Evolutionary conservation across 2,888 invertebrate genomes (phyloP), one percentile per base, ranked within the genome.

Genomic region (Nomada goodeniana): DNA sequence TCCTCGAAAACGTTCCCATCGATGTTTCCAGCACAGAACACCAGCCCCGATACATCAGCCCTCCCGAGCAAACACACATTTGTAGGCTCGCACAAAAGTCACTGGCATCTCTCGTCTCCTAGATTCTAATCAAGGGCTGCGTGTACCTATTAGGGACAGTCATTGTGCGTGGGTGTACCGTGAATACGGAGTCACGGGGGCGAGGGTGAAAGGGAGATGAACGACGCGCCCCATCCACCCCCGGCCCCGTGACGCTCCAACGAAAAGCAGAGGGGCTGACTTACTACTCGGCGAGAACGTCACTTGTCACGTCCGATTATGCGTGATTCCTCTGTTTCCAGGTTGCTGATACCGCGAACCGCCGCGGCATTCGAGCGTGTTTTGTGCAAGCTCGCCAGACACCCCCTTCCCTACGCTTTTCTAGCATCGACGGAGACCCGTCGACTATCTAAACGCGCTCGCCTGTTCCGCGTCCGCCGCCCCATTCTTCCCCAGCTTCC

Each of bases 61-160:
- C 67, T 47, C 50, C 29, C 72, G 50, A 61, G 47, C 73, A 59
- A 79, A 64, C 67, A 50, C 50, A 57, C 74, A 63, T 68, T 72
- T 59, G 74, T 60, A 72, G 77, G 75, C 79, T 77, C 61, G 70
- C 50, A 82, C 82, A 86, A 82, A 86, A 88, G 88, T 86, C 88
- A 85, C 81, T 50, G 72, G 67, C 63, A 76, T 85, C 78, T 85
- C 81, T 76, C 85, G 78, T 76, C 77, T 89, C 87, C 84, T 86
- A 90, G 90, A 88, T 92, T 93, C 91, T 93, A 93, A 93, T 93
- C 93, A 93, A 90, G 91, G 91, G 89, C 92, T 92, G 91, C 93
- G 91, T 93, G 91, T 93, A 93, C 91, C 92, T 92, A 93, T 93
- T 93, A 93, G 91, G 90, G 90, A 85, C 88, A 88, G 87, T 90